Evolutionary conservation across 2,113 vertebrate genomes (phyloP).

Genomic region (Urocynchramus pylzowi): DNA sequence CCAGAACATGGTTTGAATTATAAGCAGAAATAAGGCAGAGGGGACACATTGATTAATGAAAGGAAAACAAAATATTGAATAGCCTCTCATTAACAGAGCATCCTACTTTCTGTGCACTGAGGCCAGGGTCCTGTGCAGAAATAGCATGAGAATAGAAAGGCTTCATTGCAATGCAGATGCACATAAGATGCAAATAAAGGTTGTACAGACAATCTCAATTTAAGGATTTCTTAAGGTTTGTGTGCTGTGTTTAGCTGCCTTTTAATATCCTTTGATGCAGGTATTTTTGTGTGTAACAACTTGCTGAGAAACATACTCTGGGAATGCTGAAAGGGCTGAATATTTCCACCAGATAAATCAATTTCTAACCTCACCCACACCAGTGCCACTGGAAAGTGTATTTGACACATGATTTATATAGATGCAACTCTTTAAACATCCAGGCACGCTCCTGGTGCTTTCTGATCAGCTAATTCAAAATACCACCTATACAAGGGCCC

Average conservation of each 20-base stretch:
- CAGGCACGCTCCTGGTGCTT: not conserved
- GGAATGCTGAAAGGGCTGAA: not conserved
- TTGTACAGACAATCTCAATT: not conserved
- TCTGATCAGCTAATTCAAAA: conserved; percentile 36
- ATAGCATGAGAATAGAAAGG: not conserved
- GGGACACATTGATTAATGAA: conserved; percentile 47
- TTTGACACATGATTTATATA: conserved; percentile 13
- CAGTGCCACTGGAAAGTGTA: not conserved
- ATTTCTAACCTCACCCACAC: not conserved
- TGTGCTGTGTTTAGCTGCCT: not conserved
- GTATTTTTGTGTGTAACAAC: not conserved
- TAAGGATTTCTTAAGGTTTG: not conserved
- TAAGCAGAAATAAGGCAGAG: conserved; percentile 4
- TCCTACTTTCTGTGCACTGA: not conserved
- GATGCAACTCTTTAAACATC: not conserved
- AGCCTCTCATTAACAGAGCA: conserved; percentile 31
- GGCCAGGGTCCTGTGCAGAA: not conserved
- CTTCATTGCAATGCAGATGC: not conserved
- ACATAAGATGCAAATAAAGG: not conserved
- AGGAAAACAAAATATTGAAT: conserved; percentile 42
- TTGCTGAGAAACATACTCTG: not conserved
- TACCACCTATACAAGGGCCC: not conserved
- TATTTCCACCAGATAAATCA: not conserved
- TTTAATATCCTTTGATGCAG: not conserved
- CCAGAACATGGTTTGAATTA: conserved; percentile 8